phyloP scores from a whole-genome alignment of 37 sponge, comb jelly and placozoan genomes.

The Agelas oroides region DNA sequence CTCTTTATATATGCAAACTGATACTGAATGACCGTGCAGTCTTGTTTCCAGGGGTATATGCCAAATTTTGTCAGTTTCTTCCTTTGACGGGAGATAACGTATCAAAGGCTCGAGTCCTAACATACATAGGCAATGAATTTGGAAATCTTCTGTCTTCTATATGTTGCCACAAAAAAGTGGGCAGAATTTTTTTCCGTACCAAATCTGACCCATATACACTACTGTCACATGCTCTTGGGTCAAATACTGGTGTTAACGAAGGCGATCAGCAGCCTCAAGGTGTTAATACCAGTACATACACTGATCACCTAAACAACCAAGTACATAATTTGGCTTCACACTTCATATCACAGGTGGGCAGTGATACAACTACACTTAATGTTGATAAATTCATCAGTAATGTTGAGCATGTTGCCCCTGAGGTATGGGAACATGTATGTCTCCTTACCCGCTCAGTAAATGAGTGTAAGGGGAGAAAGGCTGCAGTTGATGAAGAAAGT shows the following conservation, averaged over 20 bases:
- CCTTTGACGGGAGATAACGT: not conserved
- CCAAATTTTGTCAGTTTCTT: not conserved
- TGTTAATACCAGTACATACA: no score
- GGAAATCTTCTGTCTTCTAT: not conserved
- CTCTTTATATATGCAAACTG: not conserved
- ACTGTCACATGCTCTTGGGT: not conserved
- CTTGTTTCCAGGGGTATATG: not conserved
- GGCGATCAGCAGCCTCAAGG: no score
- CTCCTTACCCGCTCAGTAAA: not conserved
- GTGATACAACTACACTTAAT: not conserved
- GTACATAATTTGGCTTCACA: no score
- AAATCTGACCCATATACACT: not conserved
- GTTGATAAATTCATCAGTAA: not conserved
- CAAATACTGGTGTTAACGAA: no score
- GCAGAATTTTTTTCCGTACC: not conserved
- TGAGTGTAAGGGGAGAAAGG: not conserved
- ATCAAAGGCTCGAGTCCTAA: not conserved
- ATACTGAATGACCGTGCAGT: not conserved
- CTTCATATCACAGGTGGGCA: no score
- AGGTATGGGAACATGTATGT: not conserved
- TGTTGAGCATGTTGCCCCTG: not conserved
- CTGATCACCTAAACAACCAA: no score
- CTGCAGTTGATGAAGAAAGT: not conserved
- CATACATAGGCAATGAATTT: conserved; percentile 7
- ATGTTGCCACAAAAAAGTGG: not conserved